A percentile compares a stretch with the other conserved stretches of the same genome.
Evolutionary conservation across 2,888 invertebrate species (phyloP).

Genomic region (Pyrocoelia pectoralis): DNA sequence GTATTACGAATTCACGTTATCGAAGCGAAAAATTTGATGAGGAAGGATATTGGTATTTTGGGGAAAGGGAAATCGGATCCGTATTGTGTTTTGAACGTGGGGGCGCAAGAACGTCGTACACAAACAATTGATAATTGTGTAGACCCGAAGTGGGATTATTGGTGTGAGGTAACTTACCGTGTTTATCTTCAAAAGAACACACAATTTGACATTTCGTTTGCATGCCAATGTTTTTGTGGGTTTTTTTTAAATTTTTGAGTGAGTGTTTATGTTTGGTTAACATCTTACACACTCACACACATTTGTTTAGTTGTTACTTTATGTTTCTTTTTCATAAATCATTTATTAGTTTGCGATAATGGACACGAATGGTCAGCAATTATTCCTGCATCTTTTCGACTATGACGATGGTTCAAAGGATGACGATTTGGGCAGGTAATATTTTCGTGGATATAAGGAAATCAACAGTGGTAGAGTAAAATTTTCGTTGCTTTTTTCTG

Average conservation of each 20-base stretch:
- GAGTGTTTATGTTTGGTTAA: background rate
- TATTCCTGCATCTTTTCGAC: slow-evolving; percentile 83
- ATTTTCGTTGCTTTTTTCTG: background rate
- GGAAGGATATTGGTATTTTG: slow-evolving; percentile 91
- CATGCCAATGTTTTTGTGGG: slow-evolving; percentile 50
- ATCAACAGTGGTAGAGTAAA: background rate
- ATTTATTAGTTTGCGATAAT: slow-evolving; percentile 60
- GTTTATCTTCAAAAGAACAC: background rate
- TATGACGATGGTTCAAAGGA: slow-evolving; percentile 84
- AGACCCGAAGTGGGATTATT: slow-evolving; percentile 96
- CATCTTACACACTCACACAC: slow-evolving; percentile 36
- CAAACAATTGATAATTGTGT: slow-evolving; percentile 93
- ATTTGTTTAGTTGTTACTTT: slow-evolving; percentile 43
- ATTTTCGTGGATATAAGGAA: background rate
- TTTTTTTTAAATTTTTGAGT: slow-evolving; percentile 7
- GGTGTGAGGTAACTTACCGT: slow-evolving; percentile 84
- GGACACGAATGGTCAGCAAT: slow-evolving; percentile 74
- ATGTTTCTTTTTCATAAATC: slow-evolving; percentile 23
- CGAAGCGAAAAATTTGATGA: slow-evolving; percentile 95
- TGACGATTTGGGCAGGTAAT: slow-evolving; percentile 86
- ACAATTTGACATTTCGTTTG: slow-evolving; percentile 13
- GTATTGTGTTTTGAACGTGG: slow-evolving; percentile 90
- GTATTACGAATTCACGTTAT: slow-evolving; percentile 93
- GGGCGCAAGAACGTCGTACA: slow-evolving; percentile 93
- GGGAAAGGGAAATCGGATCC: slow-evolving; percentile 97